Evolutionary conservation across 2,113 vertebrate genomes (phyloP), one percentile per base, ranked within the genome.

Genomic region (Strix aluco): DNA sequence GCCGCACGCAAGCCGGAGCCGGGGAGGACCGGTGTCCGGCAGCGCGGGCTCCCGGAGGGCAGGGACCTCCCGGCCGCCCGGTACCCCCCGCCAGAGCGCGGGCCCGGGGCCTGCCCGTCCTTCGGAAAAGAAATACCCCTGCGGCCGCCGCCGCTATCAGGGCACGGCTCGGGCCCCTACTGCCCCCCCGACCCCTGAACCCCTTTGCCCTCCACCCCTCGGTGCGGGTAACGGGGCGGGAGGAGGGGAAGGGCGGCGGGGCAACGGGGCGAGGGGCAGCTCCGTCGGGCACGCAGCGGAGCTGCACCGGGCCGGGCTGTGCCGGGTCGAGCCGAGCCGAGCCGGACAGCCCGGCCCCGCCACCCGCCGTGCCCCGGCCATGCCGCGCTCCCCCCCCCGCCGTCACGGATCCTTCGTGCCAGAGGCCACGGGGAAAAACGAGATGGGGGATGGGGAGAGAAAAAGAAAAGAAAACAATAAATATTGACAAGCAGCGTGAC

Each of bases 401-500:
- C 70, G 73, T 67, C 71, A 70, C 38, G 55, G 44, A 44, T 81
- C 81, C 54, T 63, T 69, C 57, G 58, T 65, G 71, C 44, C n/a
- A 65, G 62, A 65, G 62, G 58, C 69, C 79, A 65, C 46, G 34
- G 30, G 66, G 27, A 62, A 73, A 62, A 54, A 15, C 15, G 26
- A 8, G 11, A 15, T 5, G 20, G 11, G 21, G 21, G 25, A 6
- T 27, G 3, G 7, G 15, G 27, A 63, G 5, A 26, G 16, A 61
- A 62, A 57, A 55, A 67, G 16, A 73, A 73, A 63, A 61, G 10
- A 92, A 95, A 89, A 91, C 90, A 90, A 96, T 91, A 86, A 96
- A 96, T 95, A 94, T 97, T 96, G 96, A 96, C 92, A 94, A 81
- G 69, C 82, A 95, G 58, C 44, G 57, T 62, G 63, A 73, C 69